Base-by-base conservation (phyloP, 2,797 vertebrate species). In the Telmatherina bonti region DNA sequence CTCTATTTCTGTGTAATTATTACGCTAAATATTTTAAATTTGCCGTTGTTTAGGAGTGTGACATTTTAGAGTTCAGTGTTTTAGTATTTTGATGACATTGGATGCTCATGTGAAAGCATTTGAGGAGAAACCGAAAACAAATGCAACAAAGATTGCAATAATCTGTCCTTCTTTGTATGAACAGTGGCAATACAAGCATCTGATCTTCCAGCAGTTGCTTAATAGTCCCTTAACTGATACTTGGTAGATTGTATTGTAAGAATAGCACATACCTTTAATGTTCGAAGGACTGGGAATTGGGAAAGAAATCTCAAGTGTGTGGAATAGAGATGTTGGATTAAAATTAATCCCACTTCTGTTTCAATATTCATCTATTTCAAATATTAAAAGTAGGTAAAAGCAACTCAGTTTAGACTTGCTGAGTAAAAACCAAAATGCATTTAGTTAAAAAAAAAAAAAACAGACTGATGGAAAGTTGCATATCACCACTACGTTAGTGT, bases 311-410 rank as follows among this genome's bases (percentile, higher is more conserved):
- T 56, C 87, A 74, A 66, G 47, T 29, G 22, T 59, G 18, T 77
- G 74, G 78, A 77, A 76, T 18, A 59, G 52, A 79, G 79, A 85
- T 90, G 91, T 85, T 90, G 85, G 80, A 88, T 88, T 84, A 82
- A 79, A 81, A 91, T 92, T 90, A 87, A 90, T 85, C 83, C 76
- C 61, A 47, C 53, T 63, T 81, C 83, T 75, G 79, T 89, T 88
- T 89, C 81, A 76, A 90, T 86, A 80, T 86, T 81, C 62, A 49
- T 78, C 74, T 82, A 78, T 84, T 84, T 72, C 76, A 83, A 74
- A 88, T 82, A 79, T 83, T 73, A 84, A 86, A 86, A 86, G 65
- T 73, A 79, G 2, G 54, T 62, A 80, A 84, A 82, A 85, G 82
- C 67, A 76, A 83, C 86, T 89, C 69, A 78, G 74, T 92, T 91